phyloP scores from a whole-genome alignment of 2,888 invertebrate genomes.

The Drosophila longiperda region DNA sequence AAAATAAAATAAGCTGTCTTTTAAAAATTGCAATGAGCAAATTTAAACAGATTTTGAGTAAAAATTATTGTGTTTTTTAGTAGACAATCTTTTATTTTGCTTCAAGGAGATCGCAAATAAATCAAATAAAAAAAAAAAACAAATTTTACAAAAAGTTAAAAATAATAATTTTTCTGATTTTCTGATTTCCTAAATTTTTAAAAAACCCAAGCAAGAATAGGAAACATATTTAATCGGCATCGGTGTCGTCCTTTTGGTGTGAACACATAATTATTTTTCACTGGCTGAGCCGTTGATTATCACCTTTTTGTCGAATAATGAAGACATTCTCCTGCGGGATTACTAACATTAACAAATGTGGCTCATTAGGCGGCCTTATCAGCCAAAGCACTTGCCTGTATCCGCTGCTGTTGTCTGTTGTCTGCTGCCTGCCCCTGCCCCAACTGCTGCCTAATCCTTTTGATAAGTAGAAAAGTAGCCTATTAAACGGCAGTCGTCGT shows the following conservation, averaged over 20 bases:
- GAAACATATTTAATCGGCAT: not conserved
- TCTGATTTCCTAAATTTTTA: too few relatives aligned
- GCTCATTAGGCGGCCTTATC: slow-evolving; percentile 69
- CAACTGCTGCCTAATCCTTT: slow-evolving; percentile 56
- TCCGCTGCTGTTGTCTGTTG: slow-evolving; percentile 11
- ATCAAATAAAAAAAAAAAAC: not conserved
- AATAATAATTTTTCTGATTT: too few relatives aligned
- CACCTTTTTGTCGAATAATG: slow-evolving; percentile 40
- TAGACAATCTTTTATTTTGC: not conserved
- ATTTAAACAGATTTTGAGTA: not conserved
- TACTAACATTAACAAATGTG: slow-evolving; percentile 52
- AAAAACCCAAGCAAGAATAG: not conserved
- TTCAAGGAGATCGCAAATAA: not conserved
- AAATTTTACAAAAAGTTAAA: too few relatives aligned
- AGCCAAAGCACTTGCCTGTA: slow-evolving; percentile 19
- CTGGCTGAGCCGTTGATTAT: slow-evolving; percentile 52
- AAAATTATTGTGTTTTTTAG: not conserved
- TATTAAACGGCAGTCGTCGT: slow-evolving; percentile 69
- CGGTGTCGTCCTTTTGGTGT: slow-evolving; percentile 31
- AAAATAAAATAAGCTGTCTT: too few relatives aligned
- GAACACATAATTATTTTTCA: slow-evolving; percentile 37
- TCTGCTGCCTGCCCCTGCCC: not conserved
- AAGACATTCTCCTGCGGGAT: slow-evolving; percentile 24
- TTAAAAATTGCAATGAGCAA: not conserved
- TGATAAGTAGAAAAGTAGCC: slow-evolving; percentile 58